Evolutionary conservation across 2,113 vertebrate species (phyloP).

Genomic region (Telmatochromis sp.): DNA sequence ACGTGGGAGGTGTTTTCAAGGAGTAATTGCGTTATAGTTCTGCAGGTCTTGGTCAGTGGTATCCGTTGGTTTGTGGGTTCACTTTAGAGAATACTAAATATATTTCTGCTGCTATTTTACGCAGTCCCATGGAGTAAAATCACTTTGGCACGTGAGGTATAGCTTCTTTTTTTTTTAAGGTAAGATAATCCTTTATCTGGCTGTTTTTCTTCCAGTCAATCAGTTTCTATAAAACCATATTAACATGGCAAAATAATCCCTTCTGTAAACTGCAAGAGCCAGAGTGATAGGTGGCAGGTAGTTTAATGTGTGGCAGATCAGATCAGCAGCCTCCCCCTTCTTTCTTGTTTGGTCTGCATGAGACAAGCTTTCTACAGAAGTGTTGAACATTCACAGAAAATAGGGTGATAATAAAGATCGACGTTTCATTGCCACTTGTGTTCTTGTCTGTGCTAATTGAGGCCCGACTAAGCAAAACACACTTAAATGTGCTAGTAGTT

Average conservation of each 20-base stretch:
- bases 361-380: background rate
- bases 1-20: background rate
- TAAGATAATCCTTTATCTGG: background rate
- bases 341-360: background rate
- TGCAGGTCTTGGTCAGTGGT: background rate
- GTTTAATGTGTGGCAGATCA: background rate
- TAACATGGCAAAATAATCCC: background rate
- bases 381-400: background rate
- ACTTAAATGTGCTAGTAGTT: background rate
- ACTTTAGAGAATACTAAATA: background rate
- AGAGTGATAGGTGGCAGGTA: background rate
- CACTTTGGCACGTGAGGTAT: background rate
- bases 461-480: background rate
- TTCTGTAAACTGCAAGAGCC: background rate
- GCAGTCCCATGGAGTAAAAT: background rate
- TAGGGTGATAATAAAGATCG: background rate
- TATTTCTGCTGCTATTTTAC: constrained; percentile 5
- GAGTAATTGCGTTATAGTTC: background rate
- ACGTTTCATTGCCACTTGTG: background rate
- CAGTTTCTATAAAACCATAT: background rate
- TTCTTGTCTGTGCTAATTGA: background rate
- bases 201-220: background rate
- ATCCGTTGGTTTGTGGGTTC: background rate
- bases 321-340: background rate
- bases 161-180: background rate